Conservation (phyloP, 2,113 vertebrate species). For the Polyodon spathula region DNA sequence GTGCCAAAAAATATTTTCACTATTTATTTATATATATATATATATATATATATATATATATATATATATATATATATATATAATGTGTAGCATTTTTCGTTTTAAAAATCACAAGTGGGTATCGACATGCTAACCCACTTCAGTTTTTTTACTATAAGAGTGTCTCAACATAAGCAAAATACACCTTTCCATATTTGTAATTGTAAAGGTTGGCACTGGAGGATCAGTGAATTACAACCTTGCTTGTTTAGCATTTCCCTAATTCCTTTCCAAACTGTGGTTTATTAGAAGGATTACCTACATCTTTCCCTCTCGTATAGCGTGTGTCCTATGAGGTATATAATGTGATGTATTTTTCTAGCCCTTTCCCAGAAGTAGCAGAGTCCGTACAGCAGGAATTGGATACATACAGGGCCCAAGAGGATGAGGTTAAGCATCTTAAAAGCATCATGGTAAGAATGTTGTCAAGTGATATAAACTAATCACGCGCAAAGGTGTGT, state of each 20-base stretch:
- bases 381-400: constrained; percentile 93
- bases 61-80: no score
- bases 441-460: constrained; percentile 92
- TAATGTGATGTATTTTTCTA: constrained; percentile 36
- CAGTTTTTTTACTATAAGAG: not conserved
- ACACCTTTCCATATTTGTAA: no score
- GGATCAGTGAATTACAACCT: no score
- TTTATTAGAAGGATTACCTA: not conserved
- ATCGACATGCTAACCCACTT: not conserved
- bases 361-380: constrained; percentile 93
- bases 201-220: no score
- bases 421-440: constrained; percentile 91
- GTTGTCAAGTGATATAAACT: constrained; percentile 1
- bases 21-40: no score
- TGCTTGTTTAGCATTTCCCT: no score
- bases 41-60: no score
- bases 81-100: no score
- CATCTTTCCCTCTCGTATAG: not conserved
- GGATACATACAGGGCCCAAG: constrained; percentile 85
- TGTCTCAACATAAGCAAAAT: no score
- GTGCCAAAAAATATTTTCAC: no score
- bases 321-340: not conserved
- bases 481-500: not conserved
- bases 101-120: not conserved
- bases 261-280: not conserved